Evolutionary conservation across 2,888 invertebrate species (phyloP).

Genomic region (Noctuana brunneofusca): DNA sequence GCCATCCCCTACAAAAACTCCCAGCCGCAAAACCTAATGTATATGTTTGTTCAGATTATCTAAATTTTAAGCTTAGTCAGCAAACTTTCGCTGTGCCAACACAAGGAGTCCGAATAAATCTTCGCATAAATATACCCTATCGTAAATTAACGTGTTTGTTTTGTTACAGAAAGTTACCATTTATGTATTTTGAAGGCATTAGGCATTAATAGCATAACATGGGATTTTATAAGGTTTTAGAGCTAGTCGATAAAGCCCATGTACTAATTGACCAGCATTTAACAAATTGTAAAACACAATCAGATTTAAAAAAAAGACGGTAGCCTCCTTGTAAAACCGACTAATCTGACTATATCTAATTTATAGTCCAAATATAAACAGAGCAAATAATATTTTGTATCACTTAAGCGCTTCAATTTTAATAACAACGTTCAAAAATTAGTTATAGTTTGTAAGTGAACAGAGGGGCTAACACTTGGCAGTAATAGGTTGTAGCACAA

Average conservation of each 20-base stretch:
- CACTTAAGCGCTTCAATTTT: constrained; percentile 26
- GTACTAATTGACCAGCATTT: no score
- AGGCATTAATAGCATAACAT: no score
- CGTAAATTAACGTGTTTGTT: neutral
- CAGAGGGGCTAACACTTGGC: constrained; percentile 58
- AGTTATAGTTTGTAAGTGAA: constrained; percentile 25
- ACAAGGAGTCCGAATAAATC: neutral
- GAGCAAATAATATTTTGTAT: no score
- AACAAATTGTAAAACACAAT: no score
- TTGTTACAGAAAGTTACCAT: neutral
- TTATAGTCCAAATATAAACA: no score
- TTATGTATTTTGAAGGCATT: neutral
- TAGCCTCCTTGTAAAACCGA: no score
- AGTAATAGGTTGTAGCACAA: constrained; percentile 77
- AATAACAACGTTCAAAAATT: constrained; percentile 7
- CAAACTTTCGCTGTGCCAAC: constrained; percentile 3
- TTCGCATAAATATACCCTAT: neutral
- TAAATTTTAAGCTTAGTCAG: constrained; percentile 13
- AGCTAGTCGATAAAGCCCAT: no score
- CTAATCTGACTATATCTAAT: no score
- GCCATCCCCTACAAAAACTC: constrained; percentile 68
- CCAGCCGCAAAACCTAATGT: constrained; percentile 63
- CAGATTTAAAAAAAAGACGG: no score
- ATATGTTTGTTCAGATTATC: constrained; percentile 44
- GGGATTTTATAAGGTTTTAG: no score